Evolutionary conservation across 1,140 invertebrate species (phyloP), one percentile per base, ranked within the genome.

Genomic region (Eurosta solidaginis): DNA sequence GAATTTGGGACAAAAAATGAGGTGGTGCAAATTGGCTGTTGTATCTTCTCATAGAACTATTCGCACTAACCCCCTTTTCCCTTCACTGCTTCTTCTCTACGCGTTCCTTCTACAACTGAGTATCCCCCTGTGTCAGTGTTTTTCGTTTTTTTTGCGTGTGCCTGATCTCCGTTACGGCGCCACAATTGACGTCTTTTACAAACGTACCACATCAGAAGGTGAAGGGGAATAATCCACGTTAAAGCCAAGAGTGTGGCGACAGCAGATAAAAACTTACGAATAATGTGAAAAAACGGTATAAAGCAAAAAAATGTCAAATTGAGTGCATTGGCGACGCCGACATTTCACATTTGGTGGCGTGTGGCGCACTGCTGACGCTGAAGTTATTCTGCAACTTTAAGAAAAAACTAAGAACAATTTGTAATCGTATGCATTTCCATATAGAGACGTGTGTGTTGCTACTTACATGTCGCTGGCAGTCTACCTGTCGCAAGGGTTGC

Each of bases 111-210:
- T 40, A 33, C 33, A 17, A 20, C 59, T 0, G n/a, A 68, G 59
- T 68, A 68, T 33, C 33, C 59, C 59, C 36, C n/a, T 68, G 33
- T 68, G 59, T 68, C 59, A 68, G 36, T 68, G 59, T 36, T 68
- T 40, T 68, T 29, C 59, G 22, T 20, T 36, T 14, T 36, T 12
- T 40, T 3, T 63, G 27, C n/a, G 17, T 2, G 33, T 12, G n/a
- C 4, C 59, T 40, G n/a, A 33, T 68, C 29, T 36, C 9, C 2
- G 33, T n/a, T 40, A 12, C 7, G 59, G 59, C 59, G 59, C 59
- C 59, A 68, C 59, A 68, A 59, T 68, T 68, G 59, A 20, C 59
- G 59, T 68, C 29, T 63, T 63, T 54, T 25, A 3, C 50, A n/a
- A 17, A 3, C 14, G 59, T 17, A 10, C 4, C 25, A n/a, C n/a